Base-by-base conservation (phyloP, 2,113 vertebrate genomes). In the Paratilapia polleni region DNA sequence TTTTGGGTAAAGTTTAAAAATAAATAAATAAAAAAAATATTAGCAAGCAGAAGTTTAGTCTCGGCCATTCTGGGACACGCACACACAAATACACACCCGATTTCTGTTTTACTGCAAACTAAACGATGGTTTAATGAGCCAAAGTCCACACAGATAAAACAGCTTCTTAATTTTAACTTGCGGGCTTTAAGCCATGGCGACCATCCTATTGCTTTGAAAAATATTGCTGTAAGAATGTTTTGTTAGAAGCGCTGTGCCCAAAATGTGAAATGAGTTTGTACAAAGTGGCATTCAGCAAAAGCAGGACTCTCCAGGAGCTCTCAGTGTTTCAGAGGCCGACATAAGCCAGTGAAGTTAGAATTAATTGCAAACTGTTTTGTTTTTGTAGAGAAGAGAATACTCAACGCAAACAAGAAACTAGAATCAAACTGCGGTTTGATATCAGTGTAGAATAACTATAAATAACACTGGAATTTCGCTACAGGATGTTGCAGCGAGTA, bases 251-350 rank as follows among this genome's bases (percentile, higher is more conserved):
- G 49, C 70, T 64, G 77, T 76, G 20, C 20, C 14, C 41, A 20
- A 84, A 47, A 49, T 77, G 64, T 82, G 34, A 83, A 82, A 83
- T 60, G 68, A 70, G 49, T 88, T 83, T 28, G n/a, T 24, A 63
- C 36, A 80, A 84, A 87, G 87, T 87, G 75, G 34, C 28, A 31
- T 77, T 82, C 15, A 77, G 43, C 2, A 56, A 81, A 47, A 19
- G 26, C 63, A 66, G 3, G 5, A 49, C 26, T 80, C 3, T 56
- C 28, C 20, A 63, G 14, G 6, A 59, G 68, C 74, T 80, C 68
- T 59, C 12, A 64, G 43, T 41, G 59, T 47, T 76, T 59, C 43
- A 64, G 49, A 82, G 77, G 38, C 75, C 80, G 83, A 17, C 22
- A 4, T 52, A 24, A 78, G 9, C 9, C 68, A 81, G 15, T 28